A percentile compares a stretch with the other conserved stretches of the same genome.
These are phyloP conservation scores for Procapra przewalskii DNA, from an alignment of 2,113 vertebrate genomes.

Conservation along the genomic window DNA sequence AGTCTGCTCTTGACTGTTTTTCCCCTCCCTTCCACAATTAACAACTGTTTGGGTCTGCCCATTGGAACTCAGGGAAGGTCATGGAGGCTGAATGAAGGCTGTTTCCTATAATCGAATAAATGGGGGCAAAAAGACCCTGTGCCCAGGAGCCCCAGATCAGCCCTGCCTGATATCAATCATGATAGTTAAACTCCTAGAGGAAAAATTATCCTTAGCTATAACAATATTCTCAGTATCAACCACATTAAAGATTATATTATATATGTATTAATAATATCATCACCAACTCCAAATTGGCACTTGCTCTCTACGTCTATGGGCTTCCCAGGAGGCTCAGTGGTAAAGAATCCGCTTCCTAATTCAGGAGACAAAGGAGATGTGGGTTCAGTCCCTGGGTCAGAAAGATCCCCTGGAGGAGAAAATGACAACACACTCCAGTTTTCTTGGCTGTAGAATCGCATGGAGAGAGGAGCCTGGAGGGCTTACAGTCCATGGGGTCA, in stretches of 20 bases:
- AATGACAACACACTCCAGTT: neutral
- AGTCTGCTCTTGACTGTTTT: neutral
- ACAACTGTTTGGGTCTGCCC: neutral
- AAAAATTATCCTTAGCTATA: neutral
- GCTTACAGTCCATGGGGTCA: neutral
- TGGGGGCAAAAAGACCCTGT: neutral
- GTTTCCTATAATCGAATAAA: neutral
- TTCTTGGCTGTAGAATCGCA: neutral
- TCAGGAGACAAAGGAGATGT: neutral
- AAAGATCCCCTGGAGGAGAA: neutral
- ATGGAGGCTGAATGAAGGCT: neutral
- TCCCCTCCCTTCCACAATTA: neutral
- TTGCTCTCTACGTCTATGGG: neutral
- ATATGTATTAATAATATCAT: neutral
- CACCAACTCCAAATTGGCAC: neutral
- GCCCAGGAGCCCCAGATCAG: neutral
- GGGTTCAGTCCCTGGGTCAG: neutral
- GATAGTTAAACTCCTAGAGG: neutral
- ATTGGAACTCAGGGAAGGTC: neutral
- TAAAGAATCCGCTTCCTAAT: neutral
- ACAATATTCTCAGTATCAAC: neutral
- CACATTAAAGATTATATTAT: neutral
- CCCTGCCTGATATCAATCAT: neutral
- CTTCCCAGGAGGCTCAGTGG: neutral
- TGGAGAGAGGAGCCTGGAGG: neutral